Base-by-base conservation (phyloP, 2,113 vertebrate genomes). In the Leptobrachium ailaonicum region DNA sequence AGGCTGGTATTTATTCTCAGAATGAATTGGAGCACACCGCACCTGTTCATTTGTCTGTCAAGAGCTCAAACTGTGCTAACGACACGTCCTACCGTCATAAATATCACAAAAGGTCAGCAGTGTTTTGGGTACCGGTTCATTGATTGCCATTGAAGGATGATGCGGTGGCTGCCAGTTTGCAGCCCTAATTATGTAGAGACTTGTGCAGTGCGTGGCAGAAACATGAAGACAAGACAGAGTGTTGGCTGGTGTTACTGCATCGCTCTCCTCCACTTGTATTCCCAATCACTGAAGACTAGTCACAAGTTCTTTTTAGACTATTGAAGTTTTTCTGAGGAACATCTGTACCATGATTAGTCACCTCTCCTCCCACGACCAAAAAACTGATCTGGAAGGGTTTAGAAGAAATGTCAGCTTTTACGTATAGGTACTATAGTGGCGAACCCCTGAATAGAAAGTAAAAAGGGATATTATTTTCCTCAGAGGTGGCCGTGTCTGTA, bases 41-140 rank as follows among this genome's bases (percentile, higher is more conserved):
- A 84, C 81, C 82, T 89, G 67, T 87, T 91, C 88, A 85, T 78
- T 13, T 87, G 88, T 86, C 77, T 87, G 75, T 89, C 82, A 82
- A 75, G 76, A 87, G 80, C 85, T 90, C 86, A 85, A 85, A 89
- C 80, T 88, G 68, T 82, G 84, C 90, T 86, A 88, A 87, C 86
- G 89, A 90, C 86, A 82, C 75, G 71, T 82, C 64, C 77, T 9
- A 53, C 80, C 87, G 86, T 89, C 84, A 82, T 83, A 92, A 90
- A 92, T 91, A 83, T 85, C 89, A 90, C 85, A 76, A 88, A 92
- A 92, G 90, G 88, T 93, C 90, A 90, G n/a, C 60, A 43, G 50
- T 0, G 0, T 82, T 85, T 85, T 84, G 83, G 83, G 53, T 82
- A 66, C n/a, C 43, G 84, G 77, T 69, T 83, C 44, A 82, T 50